Percentiles rank a stretch among this genome's conserved stretches.
These are phyloP conservation scores for Adineta ricciae DNA, from an alignment of 2,888 invertebrate genomes.

Conservation along the genomic window DNA sequence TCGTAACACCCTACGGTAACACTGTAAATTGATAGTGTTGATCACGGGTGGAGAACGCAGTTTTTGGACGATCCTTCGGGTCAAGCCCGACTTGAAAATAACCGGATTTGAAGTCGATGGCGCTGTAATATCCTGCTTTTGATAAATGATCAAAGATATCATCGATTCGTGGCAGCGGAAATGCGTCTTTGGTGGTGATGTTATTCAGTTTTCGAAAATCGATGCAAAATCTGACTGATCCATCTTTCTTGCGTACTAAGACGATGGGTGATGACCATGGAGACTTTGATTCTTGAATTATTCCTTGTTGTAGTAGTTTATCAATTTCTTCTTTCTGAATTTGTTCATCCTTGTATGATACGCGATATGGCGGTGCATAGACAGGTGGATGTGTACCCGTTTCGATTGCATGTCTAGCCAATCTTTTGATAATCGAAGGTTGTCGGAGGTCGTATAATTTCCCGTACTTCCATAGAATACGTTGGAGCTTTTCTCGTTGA, in stretches of 20 bases:
- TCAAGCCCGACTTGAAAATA: conserved; percentile 35
- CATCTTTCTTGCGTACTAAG: conserved; percentile 29
- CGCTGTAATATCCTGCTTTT: conserved; percentile 32
- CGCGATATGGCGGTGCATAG: not conserved
- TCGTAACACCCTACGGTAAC: not conserved
- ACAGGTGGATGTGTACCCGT: not conserved
- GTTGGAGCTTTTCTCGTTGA: not conserved
- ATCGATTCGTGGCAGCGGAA: conserved; percentile 35
- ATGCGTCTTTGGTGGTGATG: conserved; percentile 35
- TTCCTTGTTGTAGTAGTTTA: conserved; percentile 21
- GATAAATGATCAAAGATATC: conserved; percentile 36
- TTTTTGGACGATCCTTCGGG: conserved; percentile 34
- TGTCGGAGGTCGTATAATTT: not conserved
- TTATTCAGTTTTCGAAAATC: conserved; percentile 35
- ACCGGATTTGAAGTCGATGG: conserved; percentile 35
- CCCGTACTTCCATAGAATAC: not conserved
- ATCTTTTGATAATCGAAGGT: not conserved
- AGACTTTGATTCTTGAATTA: conserved; percentile 29
- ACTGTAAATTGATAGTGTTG: not conserved
- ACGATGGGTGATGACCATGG: conserved; percentile 31
- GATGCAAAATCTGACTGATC: conserved; percentile 33
- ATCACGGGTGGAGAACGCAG: conserved; percentile 34
- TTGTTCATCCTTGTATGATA: not conserved
- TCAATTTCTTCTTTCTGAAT: conserved; percentile 33
- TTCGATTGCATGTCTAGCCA: not conserved